Conservation (phyloP, 2,113 vertebrate species). For the Anoplopoma fimbria region DNA sequence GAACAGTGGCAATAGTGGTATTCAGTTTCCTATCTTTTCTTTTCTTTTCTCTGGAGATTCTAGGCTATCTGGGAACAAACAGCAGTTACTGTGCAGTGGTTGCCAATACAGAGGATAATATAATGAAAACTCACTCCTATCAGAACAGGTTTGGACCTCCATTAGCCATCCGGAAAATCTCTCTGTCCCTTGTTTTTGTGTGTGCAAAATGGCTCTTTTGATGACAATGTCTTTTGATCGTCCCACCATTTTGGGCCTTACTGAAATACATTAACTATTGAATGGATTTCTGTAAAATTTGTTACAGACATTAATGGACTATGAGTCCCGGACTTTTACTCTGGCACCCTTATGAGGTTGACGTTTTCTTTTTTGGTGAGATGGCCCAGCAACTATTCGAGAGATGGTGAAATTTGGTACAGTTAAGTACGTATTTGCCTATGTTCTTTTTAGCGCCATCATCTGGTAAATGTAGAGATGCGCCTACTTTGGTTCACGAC, state of each 20-base stretch:
- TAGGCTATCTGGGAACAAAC: conserved; percentile 9
- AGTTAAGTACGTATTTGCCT: not conserved
- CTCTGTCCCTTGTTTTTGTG: not conserved
- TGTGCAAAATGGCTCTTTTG: not conserved
- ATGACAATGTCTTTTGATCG: not conserved
- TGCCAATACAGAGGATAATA: not conserved
- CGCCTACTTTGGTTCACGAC: not conserved
- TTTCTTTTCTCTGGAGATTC: conserved; percentile 31
- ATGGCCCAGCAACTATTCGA: not conserved
- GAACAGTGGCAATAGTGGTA: conserved; percentile 13
- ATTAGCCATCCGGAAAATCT: not conserved
- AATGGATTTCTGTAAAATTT: not conserved
- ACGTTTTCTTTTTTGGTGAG: not conserved
- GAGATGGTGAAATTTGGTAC: not conserved
- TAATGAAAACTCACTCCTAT: not conserved
- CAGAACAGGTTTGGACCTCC: not conserved
- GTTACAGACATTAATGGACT: not conserved
- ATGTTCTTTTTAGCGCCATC: not conserved
- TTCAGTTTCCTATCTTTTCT: not conserved
- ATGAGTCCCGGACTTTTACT: not conserved
- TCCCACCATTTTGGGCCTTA: not conserved
- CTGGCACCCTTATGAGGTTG: not conserved
- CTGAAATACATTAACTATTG: not conserved
- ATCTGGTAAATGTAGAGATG: not conserved
- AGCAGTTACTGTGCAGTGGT: not conserved